These are phyloP conservation scores for Synergus gifuensis DNA, from an alignment of 2,888 invertebrate species.

Conservation along the genomic window DNA sequence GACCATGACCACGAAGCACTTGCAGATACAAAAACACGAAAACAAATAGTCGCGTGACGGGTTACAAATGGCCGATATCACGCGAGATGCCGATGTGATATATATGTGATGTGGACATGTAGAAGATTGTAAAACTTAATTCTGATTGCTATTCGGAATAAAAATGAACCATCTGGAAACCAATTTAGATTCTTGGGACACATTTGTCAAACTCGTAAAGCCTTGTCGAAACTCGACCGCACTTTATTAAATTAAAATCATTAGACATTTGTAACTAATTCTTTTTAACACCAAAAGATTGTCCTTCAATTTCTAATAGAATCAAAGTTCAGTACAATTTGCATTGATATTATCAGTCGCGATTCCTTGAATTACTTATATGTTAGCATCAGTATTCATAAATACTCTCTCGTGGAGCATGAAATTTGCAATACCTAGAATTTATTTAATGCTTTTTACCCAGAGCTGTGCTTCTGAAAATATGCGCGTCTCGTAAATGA, in stretches of 20 bases:
- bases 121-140: neutral
- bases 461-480: neutral
- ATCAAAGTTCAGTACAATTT: no score
- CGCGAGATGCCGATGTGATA: slow-evolving; percentile 22
- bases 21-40: neutral
- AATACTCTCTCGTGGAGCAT: neutral
- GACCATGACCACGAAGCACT: neutral
- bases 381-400: neutral
- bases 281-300: no score
- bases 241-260: neutral
- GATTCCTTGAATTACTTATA: neutral
- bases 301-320: no score
- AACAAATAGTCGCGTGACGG: slow-evolving; percentile 28
- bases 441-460: neutral
- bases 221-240: neutral
- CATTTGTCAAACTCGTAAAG: neutral
- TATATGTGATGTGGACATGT: neutral
- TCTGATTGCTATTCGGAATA: neutral
- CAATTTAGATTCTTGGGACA: neutral
- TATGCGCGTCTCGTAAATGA: neutral
- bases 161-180: neutral
- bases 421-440: neutral
- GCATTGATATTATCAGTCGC: neutral
- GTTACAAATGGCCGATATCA: slow-evolving; percentile 12
- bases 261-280: no score